A percentile compares a stretch with the other conserved stretches of the same genome.
Evolutionary conservation across 2,113 vertebrate genomes (phyloP).

Genomic region (Zapornia atra): DNA sequence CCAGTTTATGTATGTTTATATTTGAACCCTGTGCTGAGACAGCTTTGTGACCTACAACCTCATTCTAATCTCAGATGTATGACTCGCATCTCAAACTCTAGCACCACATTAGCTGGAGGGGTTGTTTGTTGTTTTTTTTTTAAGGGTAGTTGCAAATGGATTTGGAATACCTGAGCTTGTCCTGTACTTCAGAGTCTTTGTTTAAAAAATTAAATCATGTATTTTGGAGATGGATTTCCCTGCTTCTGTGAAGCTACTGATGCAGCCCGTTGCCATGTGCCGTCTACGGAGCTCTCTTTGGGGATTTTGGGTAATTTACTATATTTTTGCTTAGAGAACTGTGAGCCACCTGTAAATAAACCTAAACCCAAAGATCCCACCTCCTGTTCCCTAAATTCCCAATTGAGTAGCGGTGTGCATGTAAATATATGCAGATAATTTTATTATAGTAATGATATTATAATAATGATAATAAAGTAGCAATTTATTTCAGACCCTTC

Average conservation of each 20-base stretch:
- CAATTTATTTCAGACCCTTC: not conserved
- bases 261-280: not conserved
- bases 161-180: not conserved
- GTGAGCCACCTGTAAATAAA: not conserved
- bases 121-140: not conserved
- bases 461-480: not conserved
- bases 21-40: slow-evolving; percentile 58
- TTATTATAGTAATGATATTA: no score
- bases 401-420: not conserved
- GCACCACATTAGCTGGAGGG: not conserved
- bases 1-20: slow-evolving; percentile 67
- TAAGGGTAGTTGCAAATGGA: not conserved
- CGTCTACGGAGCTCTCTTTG: not conserved
- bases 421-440: not conserved
- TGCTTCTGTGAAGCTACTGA: not conserved
- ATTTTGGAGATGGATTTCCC: not conserved
- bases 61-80: slow-evolving; percentile 58
- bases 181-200: not conserved
- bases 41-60: slow-evolving; percentile 66
- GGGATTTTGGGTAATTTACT: not conserved
- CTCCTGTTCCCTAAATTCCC: not conserved
- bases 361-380: not conserved
- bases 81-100: slow-evolving; percentile 30
- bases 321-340: not conserved
- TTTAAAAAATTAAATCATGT: not conserved